Evolutionary conservation across 2,888 invertebrate genomes (phyloP), one percentile per base, ranked within the genome.

Genomic region (Oligia fasciuncula): DNA sequence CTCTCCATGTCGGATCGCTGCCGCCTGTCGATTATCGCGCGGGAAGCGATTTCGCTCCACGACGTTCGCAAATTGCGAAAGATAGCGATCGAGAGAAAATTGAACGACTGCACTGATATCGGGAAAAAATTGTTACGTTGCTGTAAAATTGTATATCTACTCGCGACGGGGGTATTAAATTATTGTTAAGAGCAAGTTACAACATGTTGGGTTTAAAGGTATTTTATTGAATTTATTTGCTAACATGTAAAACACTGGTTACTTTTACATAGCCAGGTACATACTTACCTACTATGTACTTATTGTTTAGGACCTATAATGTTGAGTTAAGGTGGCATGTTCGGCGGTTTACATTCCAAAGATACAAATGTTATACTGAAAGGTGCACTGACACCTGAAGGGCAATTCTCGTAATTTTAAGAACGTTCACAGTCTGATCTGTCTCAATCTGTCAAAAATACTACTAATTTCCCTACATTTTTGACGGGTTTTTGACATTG

Each of bases 11-110:
- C 88, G 90, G 89, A 91, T 92, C 93, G 93, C 93, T 93, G 93
- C 93, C 94, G 94, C 93, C 89, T 94, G 94, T 95, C 95, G 94
- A 95, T 95, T 95, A 94, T 93, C 93, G 91, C 93, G 89, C 91
- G 89, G 90, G 87, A 90, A 92, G 91, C 91, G 91, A 91, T 92
- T 93, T 91, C 84, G 85, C 87, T 90, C 85, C 85, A 85, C 85
- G 81, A 81, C 85, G 86, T 87, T 89, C 87, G 80, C 92, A 92
- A 93, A 92, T 91, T 88, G 92, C 88, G 85, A 88, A 91, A 90
- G 92, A 92, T 91, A 92, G 93, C 91, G 92, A 91, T 92, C 92
- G 70, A 76, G 77, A 87, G 85, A 87, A 91, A 92, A 91, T 91
- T 90, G 91, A 92, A 90, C 91, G 86, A 83, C 88, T 81, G 83